Percentiles rank a stretch among this genome's conserved stretches.
Evolutionary conservation across 2,797 vertebrate genomes (phyloP).

Genomic region (Falco cherrug): DNA sequence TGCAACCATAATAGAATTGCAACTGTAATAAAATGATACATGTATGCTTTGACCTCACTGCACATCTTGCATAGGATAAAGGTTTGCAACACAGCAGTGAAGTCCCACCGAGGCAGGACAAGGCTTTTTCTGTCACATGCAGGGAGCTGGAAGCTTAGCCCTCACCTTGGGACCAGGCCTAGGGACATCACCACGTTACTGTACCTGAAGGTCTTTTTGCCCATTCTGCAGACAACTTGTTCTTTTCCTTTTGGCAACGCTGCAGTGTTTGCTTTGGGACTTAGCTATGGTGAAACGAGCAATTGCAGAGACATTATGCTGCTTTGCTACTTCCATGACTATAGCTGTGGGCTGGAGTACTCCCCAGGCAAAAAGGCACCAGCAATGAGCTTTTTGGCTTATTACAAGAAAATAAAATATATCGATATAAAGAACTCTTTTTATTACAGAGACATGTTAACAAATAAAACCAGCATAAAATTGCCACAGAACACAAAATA

Average conservation of each 20-base stretch:
- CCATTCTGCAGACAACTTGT: neutral
- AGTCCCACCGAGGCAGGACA: rapidly evolving
- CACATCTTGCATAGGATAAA: rapidly evolving
- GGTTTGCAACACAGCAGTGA: neutral
- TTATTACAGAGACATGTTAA: constrained; percentile 62
- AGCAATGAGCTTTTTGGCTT: constrained; percentile 64
- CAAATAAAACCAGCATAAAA: constrained; percentile 66
- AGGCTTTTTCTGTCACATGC: rapidly evolving
- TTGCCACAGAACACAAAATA: constrained; percentile 59
- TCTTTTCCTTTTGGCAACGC: neutral
- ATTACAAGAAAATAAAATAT: constrained; percentile 37
- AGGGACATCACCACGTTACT: neutral
- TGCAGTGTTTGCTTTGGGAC: neutral
- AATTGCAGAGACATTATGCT: neutral
- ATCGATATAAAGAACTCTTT: constrained; percentile 50
- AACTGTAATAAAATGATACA: rapidly evolving
- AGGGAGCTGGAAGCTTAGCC: neutral
- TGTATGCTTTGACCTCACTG: rapidly evolving
- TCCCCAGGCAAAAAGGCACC: constrained; percentile 64
- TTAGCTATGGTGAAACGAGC: neutral
- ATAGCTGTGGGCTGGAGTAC: constrained; percentile 6
- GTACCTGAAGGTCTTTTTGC: neutral
- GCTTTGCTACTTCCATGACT: neutral
- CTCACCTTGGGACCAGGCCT: neutral
- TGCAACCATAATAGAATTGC: neutral